Percentiles rank a stretch among this genome's conserved stretches.
Conservation (phyloP, 1,140 invertebrate species). For the Rhopalosiphum maidis region DNA sequence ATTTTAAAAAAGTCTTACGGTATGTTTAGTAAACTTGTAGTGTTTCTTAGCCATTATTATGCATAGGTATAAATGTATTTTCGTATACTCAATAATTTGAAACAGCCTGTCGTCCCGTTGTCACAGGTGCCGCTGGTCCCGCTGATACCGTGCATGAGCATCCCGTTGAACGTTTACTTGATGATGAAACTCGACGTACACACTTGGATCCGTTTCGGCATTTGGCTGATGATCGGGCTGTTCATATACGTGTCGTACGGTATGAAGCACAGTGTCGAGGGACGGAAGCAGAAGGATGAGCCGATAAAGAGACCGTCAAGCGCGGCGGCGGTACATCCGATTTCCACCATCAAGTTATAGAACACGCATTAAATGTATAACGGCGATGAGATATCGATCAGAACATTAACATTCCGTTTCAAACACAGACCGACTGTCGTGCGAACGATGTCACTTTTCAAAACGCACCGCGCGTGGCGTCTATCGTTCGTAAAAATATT, state of each 20-base stretch:
- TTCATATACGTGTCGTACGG: not conserved
- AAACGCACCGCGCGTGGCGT: not conserved
- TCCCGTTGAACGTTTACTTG: slow-evolving; percentile 73
- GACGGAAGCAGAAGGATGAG: not conserved
- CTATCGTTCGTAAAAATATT: not conserved
- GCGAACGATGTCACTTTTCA: not conserved
- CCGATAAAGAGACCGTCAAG: not conserved
- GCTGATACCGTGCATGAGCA: slow-evolving; percentile 70
- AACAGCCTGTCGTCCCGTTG: too few species aligned
- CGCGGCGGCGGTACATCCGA: not conserved
- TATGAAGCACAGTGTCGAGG: slow-evolving; percentile 33
- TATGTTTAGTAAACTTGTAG: too few species aligned
- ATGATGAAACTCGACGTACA: slow-evolving; percentile 71
- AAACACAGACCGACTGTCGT: not conserved
- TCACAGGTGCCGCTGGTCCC: slow-evolving; percentile 73
- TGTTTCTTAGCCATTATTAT: too few species aligned
- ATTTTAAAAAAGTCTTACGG: too few species aligned
- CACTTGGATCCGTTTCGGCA: slow-evolving; percentile 72
- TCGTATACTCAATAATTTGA: not conserved
- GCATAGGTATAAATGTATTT: not conserved
- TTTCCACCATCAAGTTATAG: slow-evolving; percentile 8
- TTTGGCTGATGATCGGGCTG: slow-evolving; percentile 69
- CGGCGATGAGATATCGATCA: not conserved
- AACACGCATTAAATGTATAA: not conserved
- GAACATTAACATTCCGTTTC: slow-evolving; percentile 2